A percentile compares a stretch with the other conserved stretches of the same genome.
These are phyloP conservation scores for Bombylius major DNA, from an alignment of 2,888 invertebrate species.

Conservation along the genomic window DNA sequence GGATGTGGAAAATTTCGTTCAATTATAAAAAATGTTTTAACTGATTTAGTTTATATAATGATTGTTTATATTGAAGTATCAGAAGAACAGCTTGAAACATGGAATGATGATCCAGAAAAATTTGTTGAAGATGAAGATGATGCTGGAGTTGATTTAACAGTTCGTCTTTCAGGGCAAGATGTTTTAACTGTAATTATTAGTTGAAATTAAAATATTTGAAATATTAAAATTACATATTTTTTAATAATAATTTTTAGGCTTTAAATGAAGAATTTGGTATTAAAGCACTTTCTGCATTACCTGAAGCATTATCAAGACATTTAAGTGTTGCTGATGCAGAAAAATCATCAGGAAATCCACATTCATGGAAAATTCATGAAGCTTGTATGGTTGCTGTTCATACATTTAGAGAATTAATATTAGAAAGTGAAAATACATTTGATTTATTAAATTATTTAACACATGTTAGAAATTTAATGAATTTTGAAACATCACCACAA, in stretches of 20 bases:
- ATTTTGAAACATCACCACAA: conserved; percentile 29
- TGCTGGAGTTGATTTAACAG: conserved; percentile 46
- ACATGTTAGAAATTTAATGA: conserved; percentile 29
- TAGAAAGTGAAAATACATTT: conserved; percentile 30
- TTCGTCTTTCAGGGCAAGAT: conserved; percentile 53
- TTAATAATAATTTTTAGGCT: conserved; percentile 19
- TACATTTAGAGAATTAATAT: conserved; percentile 37
- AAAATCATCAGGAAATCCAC: conserved; percentile 35
- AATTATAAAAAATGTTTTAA: conserved; percentile 45
- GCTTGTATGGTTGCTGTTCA: conserved; percentile 51
- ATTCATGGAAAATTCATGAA: conserved; percentile 57
- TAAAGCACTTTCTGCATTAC: conserved; percentile 42
- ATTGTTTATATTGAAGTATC: conserved; percentile 58
- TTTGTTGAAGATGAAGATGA: conserved; percentile 59
- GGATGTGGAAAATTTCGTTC: conserved; percentile 43
- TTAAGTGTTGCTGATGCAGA: conserved; percentile 43
- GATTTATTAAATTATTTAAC: conserved; percentile 34
- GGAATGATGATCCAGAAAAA: conserved; percentile 50
- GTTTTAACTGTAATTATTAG: conserved; percentile 39
- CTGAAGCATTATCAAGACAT: conserved; percentile 46
- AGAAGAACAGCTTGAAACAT: conserved; percentile 50
- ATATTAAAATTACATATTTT: neutral
- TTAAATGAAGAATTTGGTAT: conserved; percentile 43
- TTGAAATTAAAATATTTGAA: too few species aligned
- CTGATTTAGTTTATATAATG: conserved; percentile 52